A percentile compares a stretch with the other conserved stretches of the same genome.
These are phyloP conservation scores for Montipora capricornis DNA, from an alignment of 64 coral and sea anemone genomes.

Conservation along the genomic window DNA sequence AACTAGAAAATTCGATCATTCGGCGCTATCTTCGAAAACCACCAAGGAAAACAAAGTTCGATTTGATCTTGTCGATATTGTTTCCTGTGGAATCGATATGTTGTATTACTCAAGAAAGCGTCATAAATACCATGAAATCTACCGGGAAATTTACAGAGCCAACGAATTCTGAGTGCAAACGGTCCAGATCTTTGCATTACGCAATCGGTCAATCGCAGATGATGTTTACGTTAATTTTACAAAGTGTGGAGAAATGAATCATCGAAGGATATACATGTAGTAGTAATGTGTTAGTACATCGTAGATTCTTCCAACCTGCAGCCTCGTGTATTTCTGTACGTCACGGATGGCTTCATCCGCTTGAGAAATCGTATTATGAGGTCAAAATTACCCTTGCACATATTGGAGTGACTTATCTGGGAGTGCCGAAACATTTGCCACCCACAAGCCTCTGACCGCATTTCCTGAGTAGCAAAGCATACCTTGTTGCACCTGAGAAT, in stretches of 20 bases:
- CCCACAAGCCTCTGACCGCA: background rate
- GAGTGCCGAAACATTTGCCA: background rate
- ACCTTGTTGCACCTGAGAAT: slow-evolving; percentile 8
- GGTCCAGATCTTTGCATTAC: background rate
- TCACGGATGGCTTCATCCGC: background rate
- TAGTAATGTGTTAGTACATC: background rate
- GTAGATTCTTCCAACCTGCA: background rate
- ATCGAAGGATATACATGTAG: background rate
- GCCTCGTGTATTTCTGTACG: background rate
- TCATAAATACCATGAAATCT: background rate
- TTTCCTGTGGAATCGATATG: background rate
- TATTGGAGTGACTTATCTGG: background rate
- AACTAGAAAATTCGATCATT: background rate
- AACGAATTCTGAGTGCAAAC: background rate
- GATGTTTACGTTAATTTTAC: too few species aligned
- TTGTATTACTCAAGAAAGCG: background rate
- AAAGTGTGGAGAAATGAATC: too few species aligned
- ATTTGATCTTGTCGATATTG: background rate
- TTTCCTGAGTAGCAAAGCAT: background rate
- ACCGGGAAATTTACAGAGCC: background rate
- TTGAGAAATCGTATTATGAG: background rate
- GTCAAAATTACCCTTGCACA: background rate
- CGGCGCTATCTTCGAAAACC: background rate
- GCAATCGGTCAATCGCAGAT: background rate
- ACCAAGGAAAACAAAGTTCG: background rate